These are phyloP conservation scores for Drosophila carrolli DNA, from an alignment of 1,140 invertebrate genomes.

Conservation along the genomic window DNA sequence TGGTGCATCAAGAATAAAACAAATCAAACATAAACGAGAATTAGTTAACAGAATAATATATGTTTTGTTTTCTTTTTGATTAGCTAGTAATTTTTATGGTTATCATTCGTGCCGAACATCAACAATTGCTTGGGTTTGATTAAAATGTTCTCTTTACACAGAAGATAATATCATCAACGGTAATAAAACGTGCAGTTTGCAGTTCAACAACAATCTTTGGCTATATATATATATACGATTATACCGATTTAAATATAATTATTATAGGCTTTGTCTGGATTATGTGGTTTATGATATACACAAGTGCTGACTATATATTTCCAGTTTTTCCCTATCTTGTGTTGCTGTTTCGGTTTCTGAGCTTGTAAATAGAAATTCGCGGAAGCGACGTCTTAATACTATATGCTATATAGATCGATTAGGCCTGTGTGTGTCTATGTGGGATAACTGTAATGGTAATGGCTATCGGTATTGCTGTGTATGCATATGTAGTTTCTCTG, in stretches of 20 bases:
- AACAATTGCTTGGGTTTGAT: slow-evolving; percentile 78
- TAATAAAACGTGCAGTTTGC: slow-evolving; percentile 78
- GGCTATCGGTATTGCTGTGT: slow-evolving; percentile 31
- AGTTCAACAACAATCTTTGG: slow-evolving; percentile 65
- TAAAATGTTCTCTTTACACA: slow-evolving; percentile 66
- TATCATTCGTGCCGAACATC: slow-evolving; percentile 74
- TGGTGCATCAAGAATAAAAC: slow-evolving; percentile 13
- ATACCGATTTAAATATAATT: slow-evolving; percentile 51
- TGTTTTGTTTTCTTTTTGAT: slow-evolving; percentile 12
- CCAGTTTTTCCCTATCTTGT: slow-evolving; percentile 34
- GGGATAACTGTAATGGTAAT: slow-evolving; percentile 14
- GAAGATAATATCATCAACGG: slow-evolving; percentile 80
- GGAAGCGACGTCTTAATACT: slow-evolving; percentile 42
- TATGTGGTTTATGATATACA: slow-evolving; percentile 74
- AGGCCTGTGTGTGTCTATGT: slow-evolving; percentile 11
- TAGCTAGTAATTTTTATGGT: slow-evolving; percentile 54
- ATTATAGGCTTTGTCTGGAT: slow-evolving; percentile 52
- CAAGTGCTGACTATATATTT: slow-evolving; percentile 48
- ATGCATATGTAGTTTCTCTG: slow-evolving; percentile 71
- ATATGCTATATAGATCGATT: slow-evolving; percentile 19
- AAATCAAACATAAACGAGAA: slow-evolving; percentile 32
- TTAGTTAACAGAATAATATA: slow-evolving; percentile 18
- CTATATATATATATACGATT: slow-evolving; percentile 35
- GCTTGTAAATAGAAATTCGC: slow-evolving; percentile 77
- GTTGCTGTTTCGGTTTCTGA: slow-evolving; percentile 28